phyloP scores from a whole-genome alignment of 1,140 invertebrate species.

The Brachionus manjavacas region DNA sequence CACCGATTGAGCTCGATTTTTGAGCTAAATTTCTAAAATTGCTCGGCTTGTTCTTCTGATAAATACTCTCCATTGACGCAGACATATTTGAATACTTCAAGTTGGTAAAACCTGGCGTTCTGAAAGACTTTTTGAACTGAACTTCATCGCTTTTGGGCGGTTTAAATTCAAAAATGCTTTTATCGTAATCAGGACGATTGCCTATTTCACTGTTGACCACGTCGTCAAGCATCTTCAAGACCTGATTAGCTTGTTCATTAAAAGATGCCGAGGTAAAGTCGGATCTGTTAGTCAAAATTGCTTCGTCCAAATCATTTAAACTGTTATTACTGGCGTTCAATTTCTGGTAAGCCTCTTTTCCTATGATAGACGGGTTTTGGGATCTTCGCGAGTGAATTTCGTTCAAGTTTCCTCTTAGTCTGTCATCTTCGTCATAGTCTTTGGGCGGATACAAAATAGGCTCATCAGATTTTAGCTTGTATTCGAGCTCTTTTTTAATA shows the following conservation, averaged over 20 bases:
- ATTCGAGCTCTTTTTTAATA: constrained; percentile 11
- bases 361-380: constrained; percentile 19
- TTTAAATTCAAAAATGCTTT: neutral
- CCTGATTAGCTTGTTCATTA: constrained; percentile 3
- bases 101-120: neutral
- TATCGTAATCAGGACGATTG: neutral
- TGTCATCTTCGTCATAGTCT: constrained; percentile 12
- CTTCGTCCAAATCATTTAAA: neutral
- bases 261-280: constrained; percentile 24
- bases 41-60: neutral
- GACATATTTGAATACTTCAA: neutral
- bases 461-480: neutral
- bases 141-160: neutral
- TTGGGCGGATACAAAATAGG: constrained; percentile 10
- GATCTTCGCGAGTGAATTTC: neutral
- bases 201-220: neutral
- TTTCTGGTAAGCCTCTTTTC: neutral
- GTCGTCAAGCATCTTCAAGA: neutral
- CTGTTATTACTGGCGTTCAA: neutral
- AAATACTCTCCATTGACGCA: neutral
- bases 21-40: neutral
- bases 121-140: neutral
- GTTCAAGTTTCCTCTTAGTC: neutral
- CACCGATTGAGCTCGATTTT: neutral
- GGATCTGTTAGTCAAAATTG: neutral